A percentile compares a stretch with the other conserved stretches of the same genome.
These are phyloP conservation scores for Lemur catta DNA, from an alignment of 2,797 vertebrate genomes.

Conservation along the genomic window DNA sequence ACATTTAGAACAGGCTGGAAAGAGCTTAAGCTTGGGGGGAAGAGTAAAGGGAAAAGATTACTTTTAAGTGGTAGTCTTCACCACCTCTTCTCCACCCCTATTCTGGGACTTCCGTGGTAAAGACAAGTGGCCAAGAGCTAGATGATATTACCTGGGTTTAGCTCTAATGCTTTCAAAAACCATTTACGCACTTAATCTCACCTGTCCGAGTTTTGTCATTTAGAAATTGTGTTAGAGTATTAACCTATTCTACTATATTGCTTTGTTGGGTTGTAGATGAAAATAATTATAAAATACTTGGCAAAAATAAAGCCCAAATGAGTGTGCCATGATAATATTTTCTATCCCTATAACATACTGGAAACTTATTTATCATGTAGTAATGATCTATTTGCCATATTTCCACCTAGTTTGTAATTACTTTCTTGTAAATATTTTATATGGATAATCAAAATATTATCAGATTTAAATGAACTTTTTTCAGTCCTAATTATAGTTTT, in stretches of 20 bases:
- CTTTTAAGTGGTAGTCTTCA: neutral
- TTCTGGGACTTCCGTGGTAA: neutral
- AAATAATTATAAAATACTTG: conserved; percentile 37
- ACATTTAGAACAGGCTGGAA: neutral
- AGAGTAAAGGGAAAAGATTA: neutral
- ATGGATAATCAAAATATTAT: conserved; percentile 1
- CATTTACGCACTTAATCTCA: neutral
- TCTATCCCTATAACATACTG: neutral
- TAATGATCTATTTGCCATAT: neutral
- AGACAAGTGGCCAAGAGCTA: neutral
- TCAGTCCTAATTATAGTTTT: neutral
- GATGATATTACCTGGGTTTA: neutral
- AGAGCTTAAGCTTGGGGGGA: neutral
- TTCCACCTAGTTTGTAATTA: conserved; percentile 18
- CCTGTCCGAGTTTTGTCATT: neutral
- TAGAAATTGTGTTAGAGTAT: neutral
- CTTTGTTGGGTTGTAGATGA: neutral
- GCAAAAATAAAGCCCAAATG: neutral
- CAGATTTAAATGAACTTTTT: conserved; percentile 44
- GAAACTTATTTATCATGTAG: neutral
- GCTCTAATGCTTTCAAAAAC: neutral
- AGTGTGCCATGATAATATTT: neutral
- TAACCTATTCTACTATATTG: neutral
- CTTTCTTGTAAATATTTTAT: conserved; percentile 39
- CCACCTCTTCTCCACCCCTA: neutral